Conservation (phyloP, 2,797 vertebrate species). For the Acanthis flammea region DNA sequence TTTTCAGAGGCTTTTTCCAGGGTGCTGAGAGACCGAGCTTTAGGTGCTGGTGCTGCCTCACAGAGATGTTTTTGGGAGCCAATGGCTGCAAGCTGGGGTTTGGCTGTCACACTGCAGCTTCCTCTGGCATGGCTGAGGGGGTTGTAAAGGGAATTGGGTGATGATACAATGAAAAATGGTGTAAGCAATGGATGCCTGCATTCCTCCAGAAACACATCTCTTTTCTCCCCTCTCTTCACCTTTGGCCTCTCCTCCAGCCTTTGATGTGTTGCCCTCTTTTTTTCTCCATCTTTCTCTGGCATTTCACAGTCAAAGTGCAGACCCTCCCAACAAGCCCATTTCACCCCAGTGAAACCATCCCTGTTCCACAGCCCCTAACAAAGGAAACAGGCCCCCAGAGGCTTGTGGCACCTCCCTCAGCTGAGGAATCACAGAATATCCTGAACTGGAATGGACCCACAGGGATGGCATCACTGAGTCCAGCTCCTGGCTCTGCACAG, state of each 20-base stretch:
- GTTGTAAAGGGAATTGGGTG: background rate
- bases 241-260: background rate
- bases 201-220: background rate
- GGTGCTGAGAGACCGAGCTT: rapidly evolving
- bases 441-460: background rate
- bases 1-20: background rate
- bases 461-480: background rate
- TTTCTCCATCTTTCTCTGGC: background rate
- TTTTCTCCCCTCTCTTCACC: background rate
- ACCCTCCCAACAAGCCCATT: background rate
- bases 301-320: background rate
- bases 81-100: background rate
- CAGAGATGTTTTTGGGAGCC: background rate
- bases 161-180: background rate
- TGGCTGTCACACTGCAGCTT: background rate
- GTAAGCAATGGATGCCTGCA: background rate
- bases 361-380: background rate
- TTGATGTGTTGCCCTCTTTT: background rate
- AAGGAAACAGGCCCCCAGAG: background rate
- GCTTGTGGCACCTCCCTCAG: background rate
- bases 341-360: background rate
- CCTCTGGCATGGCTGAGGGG: background rate
- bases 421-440: background rate
- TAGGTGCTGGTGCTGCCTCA: background rate
- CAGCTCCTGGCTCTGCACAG: background rate